phyloP scores from a whole-genome alignment of 2,113 vertebrate species.

The Phrynosoma blainvillii region DNA sequence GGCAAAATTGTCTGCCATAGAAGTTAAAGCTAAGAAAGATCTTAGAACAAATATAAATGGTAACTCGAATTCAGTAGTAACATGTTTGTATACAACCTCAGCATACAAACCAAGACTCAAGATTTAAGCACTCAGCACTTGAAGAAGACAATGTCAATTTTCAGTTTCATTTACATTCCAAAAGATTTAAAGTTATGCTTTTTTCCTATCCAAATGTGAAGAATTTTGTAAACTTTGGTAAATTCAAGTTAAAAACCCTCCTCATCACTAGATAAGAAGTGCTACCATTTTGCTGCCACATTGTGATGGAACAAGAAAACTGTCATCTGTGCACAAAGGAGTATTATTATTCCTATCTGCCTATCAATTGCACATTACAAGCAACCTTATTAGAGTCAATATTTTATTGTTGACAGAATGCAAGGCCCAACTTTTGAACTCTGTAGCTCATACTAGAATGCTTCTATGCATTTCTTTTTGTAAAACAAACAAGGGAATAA shows the following conservation, averaged over 20 bases:
- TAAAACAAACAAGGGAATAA: constrained; percentile 8
- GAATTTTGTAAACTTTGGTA: no score
- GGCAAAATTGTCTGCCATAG: background rate
- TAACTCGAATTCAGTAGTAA: background rate
- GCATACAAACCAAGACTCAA: no score
- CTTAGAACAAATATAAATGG: background rate
- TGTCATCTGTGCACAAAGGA: background rate
- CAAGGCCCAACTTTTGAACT: background rate
- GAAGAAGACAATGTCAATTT: no score
- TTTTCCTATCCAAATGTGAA: no score
- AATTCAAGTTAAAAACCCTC: no score
- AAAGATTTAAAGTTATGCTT: no score
- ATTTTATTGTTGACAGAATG: background rate
- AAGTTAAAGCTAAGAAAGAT: no score
- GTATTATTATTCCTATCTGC: background rate
- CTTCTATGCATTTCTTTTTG: background rate
- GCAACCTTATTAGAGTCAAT: background rate
- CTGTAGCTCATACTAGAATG: background rate
- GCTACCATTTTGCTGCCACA: background rate
- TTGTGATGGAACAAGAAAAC: background rate
- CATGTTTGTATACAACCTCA: no score
- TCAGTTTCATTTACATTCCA: no score
- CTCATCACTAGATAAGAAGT: background rate
- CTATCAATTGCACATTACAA: background rate
- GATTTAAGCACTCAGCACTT: no score